A percentile compares a stretch with the other conserved stretches of the same genome.
Evolutionary conservation across 2,797 vertebrate species (phyloP).

Genomic region (Pitangus sulphuratus): DNA sequence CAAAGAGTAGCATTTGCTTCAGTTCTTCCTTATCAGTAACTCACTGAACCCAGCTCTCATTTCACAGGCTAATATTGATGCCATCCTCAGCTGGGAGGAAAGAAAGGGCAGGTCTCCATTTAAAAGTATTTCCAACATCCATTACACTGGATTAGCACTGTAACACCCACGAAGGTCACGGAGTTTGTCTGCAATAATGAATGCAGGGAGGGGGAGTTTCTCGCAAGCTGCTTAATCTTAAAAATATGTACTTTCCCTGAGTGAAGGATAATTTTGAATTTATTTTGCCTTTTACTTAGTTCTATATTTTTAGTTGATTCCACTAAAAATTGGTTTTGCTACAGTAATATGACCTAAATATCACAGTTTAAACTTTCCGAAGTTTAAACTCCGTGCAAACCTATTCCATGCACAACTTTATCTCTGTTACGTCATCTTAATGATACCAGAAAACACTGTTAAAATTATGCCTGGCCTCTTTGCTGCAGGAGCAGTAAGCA

Average conservation of each 20-base stretch:
- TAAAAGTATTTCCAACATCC: neutral
- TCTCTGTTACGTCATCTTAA: neutral
- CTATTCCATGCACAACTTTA: neutral
- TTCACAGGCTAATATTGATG: rapidly evolving
- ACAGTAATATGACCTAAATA: neutral
- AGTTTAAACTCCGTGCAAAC: neutral
- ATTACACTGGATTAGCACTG: neutral
- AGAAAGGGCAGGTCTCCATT: neutral
- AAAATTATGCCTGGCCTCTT: neutral
- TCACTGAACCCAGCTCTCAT: neutral
- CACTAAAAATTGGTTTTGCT: neutral
- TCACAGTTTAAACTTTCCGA: neutral
- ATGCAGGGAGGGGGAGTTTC: neutral
- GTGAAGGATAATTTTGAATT: neutral
- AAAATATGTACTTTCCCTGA: neutral
- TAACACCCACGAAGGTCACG: neutral
- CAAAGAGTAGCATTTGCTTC: neutral
- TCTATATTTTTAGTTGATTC: neutral
- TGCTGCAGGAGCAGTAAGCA: neutral
- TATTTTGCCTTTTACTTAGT: neutral
- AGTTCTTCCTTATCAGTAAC: neutral
- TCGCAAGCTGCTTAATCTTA: neutral
- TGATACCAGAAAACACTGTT: neutral
- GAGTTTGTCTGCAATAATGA: neutral
- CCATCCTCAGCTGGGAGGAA: neutral